These are phyloP conservation scores for Eugnorisma glareosa DNA, from an alignment of 2,888 invertebrate species.

Conservation along the genomic window DNA sequence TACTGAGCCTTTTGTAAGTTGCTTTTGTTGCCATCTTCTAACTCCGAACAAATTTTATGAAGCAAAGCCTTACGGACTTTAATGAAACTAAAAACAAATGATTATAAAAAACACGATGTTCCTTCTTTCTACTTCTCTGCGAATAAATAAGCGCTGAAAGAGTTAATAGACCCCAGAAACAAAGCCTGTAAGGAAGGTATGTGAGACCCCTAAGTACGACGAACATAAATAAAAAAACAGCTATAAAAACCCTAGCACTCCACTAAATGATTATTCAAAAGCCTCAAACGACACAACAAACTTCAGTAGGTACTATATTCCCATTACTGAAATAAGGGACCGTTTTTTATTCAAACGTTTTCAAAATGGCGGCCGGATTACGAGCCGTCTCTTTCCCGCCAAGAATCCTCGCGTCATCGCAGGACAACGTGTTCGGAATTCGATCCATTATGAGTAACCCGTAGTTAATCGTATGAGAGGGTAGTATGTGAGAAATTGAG, in stretches of 20 bases:
- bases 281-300: slow-evolving; percentile 53
- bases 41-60: too few species aligned
- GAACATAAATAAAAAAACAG: slow-evolving; percentile 37
- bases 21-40: background rate
- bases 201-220: slow-evolving; percentile 18
- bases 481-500: slow-evolving; percentile 54
- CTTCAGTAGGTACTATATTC: slow-evolving; percentile 56
- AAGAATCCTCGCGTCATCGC: slow-evolving; percentile 70
- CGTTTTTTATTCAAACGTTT: slow-evolving; percentile 68
- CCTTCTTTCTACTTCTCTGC: background rate
- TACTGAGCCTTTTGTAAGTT: too few species aligned
- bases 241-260: slow-evolving; percentile 51
- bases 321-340: slow-evolving; percentile 62
- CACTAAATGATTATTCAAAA: slow-evolving; percentile 57
- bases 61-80: background rate
- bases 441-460: slow-evolving; percentile 71
- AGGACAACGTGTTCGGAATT: slow-evolving; percentile 81
- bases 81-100: background rate
- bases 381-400: slow-evolving; percentile 60
- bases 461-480: slow-evolving; percentile 66
- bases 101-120: background rate
- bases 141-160: background rate
- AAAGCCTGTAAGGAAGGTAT: background rate
- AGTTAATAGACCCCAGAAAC: background rate
- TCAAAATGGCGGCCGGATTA: slow-evolving; percentile 67